phyloP scores from a whole-genome alignment of 2,113 vertebrate species.

The Hymenochirus boettgeri region DNA sequence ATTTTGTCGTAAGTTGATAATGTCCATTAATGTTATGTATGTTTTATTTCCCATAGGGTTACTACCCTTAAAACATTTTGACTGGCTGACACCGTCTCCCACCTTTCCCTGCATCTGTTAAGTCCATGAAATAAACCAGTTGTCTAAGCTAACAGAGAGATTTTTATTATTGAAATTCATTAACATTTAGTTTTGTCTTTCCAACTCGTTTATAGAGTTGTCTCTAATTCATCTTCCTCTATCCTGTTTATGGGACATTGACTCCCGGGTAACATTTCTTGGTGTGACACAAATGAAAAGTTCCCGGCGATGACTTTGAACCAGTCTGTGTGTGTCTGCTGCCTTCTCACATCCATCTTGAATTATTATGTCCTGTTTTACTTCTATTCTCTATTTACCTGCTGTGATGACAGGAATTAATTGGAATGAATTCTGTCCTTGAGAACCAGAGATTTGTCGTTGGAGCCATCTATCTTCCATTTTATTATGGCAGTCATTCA shows the following conservation, averaged over 20 bases:
- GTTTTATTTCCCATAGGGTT: no score
- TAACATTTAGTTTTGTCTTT: no score
- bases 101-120: no score
- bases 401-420: neutral
- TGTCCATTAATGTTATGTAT: no score
- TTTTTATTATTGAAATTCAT: no score
- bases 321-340: neutral
- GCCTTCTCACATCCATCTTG: neutral
- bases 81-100: no score
- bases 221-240: no score
- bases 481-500: slow-evolving; percentile 1
- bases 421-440: slow-evolving; percentile 3
- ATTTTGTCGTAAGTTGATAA: no score
- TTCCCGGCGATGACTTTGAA: neutral
- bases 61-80: no score
- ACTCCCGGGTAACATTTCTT: neutral
- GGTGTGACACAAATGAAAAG: neutral
- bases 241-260: neutral
- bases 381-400: neutral
- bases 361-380: neutral
- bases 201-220: no score
- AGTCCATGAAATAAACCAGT: no score
- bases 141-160: no score
- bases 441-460: neutral
- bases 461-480: neutral